Evolutionary conservation across 2,113 vertebrate species (phyloP).

Genomic region (Gopherus evgoodei): DNA sequence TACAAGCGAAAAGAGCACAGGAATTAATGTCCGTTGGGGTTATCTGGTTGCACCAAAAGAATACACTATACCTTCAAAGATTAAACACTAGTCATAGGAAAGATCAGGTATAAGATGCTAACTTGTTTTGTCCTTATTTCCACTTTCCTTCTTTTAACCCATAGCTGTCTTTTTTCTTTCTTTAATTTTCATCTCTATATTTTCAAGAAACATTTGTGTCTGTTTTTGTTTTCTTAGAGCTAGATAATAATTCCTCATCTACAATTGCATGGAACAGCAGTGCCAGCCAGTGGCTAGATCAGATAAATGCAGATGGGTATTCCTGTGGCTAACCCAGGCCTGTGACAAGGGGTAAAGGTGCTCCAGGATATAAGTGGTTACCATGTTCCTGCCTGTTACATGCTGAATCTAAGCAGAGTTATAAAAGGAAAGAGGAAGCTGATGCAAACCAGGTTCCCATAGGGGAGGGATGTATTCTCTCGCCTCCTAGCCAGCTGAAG

Average conservation of each 20-base stretch:
- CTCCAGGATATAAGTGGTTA: background rate
- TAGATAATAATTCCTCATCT: background rate
- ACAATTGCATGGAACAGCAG: slow-evolving; percentile 28
- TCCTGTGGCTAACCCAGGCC: background rate
- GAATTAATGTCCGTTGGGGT: background rate
- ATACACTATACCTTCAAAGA: background rate
- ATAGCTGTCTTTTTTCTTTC: background rate
- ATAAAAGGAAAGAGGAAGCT: background rate
- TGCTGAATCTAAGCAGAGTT: background rate
- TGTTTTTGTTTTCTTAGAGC: background rate
- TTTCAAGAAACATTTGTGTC: background rate
- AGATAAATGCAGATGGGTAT: slow-evolving; percentile 38
- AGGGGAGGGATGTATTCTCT: background rate
- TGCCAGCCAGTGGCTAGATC: slow-evolving; percentile 55
- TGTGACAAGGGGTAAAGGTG: background rate
- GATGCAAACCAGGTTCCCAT: background rate
- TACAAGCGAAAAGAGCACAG: background rate
- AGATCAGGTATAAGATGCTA: background rate
- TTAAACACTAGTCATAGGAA: background rate
- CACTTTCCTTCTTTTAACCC: background rate
- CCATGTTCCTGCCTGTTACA: background rate
- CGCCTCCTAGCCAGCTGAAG: background rate
- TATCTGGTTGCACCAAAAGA: background rate
- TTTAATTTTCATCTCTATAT: background rate
- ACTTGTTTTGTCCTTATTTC: background rate